Evolutionary conservation across 2,113 vertebrate species (phyloP).

Genomic region (Pygathrix nemaeus): DNA sequence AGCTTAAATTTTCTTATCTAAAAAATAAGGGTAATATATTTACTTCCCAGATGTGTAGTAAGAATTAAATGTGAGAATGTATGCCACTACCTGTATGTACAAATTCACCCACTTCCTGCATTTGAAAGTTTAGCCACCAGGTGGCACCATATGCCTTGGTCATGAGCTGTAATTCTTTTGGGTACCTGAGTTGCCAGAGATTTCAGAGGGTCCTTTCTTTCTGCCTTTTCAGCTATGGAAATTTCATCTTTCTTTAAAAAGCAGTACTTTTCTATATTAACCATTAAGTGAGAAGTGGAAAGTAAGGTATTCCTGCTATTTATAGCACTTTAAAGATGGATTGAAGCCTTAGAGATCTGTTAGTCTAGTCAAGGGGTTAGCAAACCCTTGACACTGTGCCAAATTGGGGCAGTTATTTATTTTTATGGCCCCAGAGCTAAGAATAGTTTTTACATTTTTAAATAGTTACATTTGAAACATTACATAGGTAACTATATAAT

Average conservation of each 20-base stretch:
- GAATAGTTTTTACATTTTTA: constrained; percentile 27
- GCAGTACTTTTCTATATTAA: background rate
- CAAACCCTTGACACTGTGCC: background rate
- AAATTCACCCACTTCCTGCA: background rate
- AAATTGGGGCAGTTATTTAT: background rate
- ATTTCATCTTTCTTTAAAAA: background rate
- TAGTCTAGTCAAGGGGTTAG: background rate
- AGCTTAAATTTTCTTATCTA: constrained; percentile 5
- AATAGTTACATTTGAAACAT: background rate
- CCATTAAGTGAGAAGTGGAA: background rate
- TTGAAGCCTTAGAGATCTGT: background rate
- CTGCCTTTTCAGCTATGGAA: constrained; percentile 4
- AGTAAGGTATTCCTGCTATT: background rate
- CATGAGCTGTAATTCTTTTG: background rate
- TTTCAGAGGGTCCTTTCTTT: background rate
- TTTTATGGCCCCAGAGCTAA: constrained; percentile 32
- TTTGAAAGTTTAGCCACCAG: constrained; percentile 38
- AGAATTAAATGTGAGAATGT: background rate
- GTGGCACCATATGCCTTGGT: constrained; percentile 19
- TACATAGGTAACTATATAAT: background rate
- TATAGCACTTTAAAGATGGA: background rate
- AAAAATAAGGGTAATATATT: background rate
- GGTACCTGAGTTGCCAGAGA: background rate
- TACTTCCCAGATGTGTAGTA: background rate
- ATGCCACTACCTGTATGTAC: background rate